These are phyloP conservation scores for Actinia equina DNA, from an alignment of 64 coral and sea anemone species.

Conservation along the genomic window DNA sequence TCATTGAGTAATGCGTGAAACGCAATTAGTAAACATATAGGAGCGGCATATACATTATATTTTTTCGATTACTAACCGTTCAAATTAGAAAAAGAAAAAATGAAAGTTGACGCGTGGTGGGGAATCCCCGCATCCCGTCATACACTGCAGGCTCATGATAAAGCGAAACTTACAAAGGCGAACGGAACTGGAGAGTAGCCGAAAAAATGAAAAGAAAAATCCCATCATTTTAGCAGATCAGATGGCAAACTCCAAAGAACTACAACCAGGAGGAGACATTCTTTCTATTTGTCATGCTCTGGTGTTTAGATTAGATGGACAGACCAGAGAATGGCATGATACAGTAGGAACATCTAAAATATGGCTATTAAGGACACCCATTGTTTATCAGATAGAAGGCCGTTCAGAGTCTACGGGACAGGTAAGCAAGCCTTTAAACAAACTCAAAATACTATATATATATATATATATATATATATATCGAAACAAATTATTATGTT, in stretches of 20 bases:
- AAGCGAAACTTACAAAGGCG: too few species aligned
- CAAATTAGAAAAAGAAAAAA: too few species aligned
- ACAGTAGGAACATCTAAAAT: background rate
- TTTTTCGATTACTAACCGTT: too few species aligned
- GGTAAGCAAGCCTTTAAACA: background rate
- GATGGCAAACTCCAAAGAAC: background rate
- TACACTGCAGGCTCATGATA: background rate
- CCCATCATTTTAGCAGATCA: background rate
- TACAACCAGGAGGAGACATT: background rate
- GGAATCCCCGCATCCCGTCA: conserved; percentile 11
- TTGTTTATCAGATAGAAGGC: background rate
- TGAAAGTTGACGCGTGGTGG: background rate
- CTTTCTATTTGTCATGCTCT: background rate
- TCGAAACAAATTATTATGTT: too few species aligned
- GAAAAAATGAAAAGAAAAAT: too few species aligned
- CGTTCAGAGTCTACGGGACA: background rate
- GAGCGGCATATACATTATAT: too few species aligned
- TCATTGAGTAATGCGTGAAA: too few species aligned
- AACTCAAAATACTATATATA: too few species aligned
- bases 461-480: too few species aligned
- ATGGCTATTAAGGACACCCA: background rate
- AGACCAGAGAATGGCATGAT: background rate
- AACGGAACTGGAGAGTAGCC: too few species aligned
- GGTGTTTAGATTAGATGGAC: background rate
- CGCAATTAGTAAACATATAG: too few species aligned